These are phyloP conservation scores for Actenoides hombroni DNA, from an alignment of 2,113 vertebrate species.

Conservation along the genomic window DNA sequence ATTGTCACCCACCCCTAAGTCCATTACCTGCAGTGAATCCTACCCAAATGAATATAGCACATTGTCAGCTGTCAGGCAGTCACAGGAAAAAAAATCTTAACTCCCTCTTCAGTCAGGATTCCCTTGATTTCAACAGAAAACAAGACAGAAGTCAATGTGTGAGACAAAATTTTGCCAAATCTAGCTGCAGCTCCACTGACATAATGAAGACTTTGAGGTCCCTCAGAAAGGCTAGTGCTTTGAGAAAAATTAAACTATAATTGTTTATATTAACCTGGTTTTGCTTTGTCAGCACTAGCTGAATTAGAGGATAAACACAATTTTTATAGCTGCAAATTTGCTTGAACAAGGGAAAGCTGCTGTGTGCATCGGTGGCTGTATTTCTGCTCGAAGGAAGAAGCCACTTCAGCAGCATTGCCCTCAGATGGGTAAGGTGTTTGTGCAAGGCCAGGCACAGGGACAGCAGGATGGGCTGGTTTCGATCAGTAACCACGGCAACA, in stretches of 20 bases:
- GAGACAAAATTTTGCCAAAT: background rate
- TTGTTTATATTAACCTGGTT: background rate
- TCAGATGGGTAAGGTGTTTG: background rate
- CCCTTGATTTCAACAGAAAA: background rate
- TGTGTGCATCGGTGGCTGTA: background rate
- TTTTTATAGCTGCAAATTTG: background rate
- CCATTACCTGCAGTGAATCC: background rate
- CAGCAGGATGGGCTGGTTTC: background rate
- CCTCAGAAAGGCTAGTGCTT: background rate
- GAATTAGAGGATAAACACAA: background rate
- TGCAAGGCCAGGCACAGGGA: background rate
- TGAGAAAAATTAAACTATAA: background rate
- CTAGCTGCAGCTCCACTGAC: background rate
- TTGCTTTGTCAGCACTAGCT: background rate
- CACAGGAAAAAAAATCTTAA: background rate
- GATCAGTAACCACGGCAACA: constrained; percentile 42
- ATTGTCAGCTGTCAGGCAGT: background rate
- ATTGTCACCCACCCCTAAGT: background rate
- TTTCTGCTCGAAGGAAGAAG: background rate
- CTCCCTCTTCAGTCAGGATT: background rate
- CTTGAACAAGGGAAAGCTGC: background rate
- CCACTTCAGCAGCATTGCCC: background rate
- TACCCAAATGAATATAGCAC: background rate
- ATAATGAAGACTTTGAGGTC: background rate
- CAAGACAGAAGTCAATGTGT: background rate